A percentile compares a stretch with the other conserved stretches of the same genome.
Evolutionary conservation across 23 tunicate genomes (phyloP).

Genomic region (Halocynthia roretzi): DNA sequence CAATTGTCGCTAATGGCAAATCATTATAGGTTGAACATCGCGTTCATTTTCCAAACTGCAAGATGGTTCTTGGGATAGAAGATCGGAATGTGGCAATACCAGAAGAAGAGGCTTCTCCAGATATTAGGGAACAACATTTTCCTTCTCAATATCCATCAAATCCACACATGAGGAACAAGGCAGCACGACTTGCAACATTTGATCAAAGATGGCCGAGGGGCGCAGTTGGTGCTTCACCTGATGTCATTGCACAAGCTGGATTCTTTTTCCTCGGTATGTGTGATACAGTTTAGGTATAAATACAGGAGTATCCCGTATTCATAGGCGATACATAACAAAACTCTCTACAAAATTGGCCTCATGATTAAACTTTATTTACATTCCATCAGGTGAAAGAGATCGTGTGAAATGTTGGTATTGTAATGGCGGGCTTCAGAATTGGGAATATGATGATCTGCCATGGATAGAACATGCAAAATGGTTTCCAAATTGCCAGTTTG

Average conservation of each 20-base stretch:
- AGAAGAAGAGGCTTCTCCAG: not conserved
- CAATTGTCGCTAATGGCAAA: no score
- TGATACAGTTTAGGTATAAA: not conserved
- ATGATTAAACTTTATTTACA: not conserved
- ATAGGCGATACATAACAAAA: not conserved
- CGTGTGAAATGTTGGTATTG: slow-evolving; percentile 32
- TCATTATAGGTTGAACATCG: slow-evolving; percentile 29
- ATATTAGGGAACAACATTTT: slow-evolving; percentile 4
- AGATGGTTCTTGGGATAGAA: slow-evolving; percentile 20
- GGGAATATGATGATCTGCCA: slow-evolving; percentile 28
- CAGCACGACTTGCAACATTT: slow-evolving; percentile 43
- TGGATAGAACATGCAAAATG: slow-evolving; percentile 30
- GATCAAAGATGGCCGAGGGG: slow-evolving; percentile 65
- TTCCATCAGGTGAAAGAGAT: slow-evolving; percentile 21
- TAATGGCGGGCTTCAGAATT: slow-evolving; percentile 27
- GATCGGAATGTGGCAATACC: slow-evolving; percentile 1
- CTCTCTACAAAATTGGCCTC: not conserved
- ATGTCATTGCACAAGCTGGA: slow-evolving; percentile 66
- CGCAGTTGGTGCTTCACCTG: slow-evolving; percentile 36
- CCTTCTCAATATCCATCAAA: slow-evolving; percentile 36
- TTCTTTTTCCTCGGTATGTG: slow-evolving; percentile 56
- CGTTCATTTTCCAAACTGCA: slow-evolving; percentile 46
- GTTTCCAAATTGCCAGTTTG: slow-evolving; percentile 29
- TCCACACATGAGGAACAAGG: slow-evolving; percentile 73
- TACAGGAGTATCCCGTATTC: not conserved